phyloP scores from a whole-genome alignment of 2,888 invertebrate genomes.

The Brassicogethes aeneus region DNA sequence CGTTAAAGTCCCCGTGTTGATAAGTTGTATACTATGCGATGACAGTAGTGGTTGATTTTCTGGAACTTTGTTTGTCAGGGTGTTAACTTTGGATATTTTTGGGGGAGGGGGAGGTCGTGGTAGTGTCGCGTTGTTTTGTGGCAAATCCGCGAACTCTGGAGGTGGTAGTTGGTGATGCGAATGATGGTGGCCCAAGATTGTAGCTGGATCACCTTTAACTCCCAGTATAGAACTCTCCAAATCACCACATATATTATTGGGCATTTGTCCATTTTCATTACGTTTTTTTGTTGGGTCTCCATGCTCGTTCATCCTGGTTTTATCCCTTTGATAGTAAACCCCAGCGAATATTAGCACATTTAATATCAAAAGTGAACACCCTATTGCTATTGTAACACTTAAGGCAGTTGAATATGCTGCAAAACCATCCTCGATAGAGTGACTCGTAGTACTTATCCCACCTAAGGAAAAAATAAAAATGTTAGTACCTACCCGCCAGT shows the following conservation, averaged over 20 bases:
- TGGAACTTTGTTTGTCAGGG: conserved; percentile 46
- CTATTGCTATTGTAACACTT: conserved; percentile 90
- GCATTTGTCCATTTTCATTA: conserved; percentile 80
- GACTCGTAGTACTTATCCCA: conserved; percentile 43
- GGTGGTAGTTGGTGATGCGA: conserved; percentile 71
- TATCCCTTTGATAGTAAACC: conserved; percentile 87
- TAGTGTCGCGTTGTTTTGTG: conserved; percentile 58
- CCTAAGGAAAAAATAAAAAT: no score
- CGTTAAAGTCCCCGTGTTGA: conserved; percentile 67
- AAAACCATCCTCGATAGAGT: conserved; percentile 72
- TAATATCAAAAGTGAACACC: conserved; percentile 82
- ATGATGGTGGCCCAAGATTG: conserved; percentile 67
- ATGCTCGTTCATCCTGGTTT: conserved; percentile 57
- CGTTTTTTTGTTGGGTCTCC: conserved; percentile 57
- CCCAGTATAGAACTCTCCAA: conserved; percentile 51
- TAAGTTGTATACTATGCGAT: conserved; percentile 69
- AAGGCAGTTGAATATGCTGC: conserved; percentile 86
- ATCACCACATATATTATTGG: conserved; percentile 82
- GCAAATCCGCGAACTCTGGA: conserved; percentile 75
- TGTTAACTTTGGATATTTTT: conserved; percentile 56
- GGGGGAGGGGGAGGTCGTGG: conserved; percentile 60
- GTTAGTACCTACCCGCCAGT: no score
- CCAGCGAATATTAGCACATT: conserved; percentile 92
- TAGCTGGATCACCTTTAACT: conserved; percentile 54
- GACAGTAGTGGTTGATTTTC: conserved; percentile 63